A percentile compares a stretch with the other conserved stretches of the same genome.
Evolutionary conservation across 2,888 invertebrate genomes (phyloP).

Genomic region (Stenodema calcarata): DNA sequence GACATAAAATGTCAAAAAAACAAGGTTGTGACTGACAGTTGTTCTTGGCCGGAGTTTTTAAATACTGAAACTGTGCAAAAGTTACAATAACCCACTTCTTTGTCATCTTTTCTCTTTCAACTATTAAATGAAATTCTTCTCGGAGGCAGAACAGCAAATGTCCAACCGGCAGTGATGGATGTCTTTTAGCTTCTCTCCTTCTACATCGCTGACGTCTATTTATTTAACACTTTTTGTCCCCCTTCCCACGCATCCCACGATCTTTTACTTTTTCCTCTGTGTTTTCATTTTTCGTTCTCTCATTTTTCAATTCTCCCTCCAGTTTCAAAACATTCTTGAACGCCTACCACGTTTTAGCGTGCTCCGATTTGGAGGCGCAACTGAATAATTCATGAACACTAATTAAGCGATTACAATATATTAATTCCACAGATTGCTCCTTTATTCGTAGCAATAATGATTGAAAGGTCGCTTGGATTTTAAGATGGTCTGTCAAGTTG

Average conservation of each 20-base stretch:
- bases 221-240: neutral
- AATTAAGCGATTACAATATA: too few relatives aligned
- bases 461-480: too few relatives aligned
- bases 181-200: neutral
- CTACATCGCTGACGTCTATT: conserved; percentile 13
- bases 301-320: neutral
- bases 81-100: neutral
- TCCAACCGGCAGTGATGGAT: conserved; percentile 37
- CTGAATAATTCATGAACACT: too few relatives aligned
- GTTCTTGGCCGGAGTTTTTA: neutral
- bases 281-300: neutral
- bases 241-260: neutral
- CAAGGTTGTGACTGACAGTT: neutral
- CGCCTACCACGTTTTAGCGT: too few relatives aligned
- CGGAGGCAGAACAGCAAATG: conserved; percentile 27
- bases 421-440: too few relatives aligned
- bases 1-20: too few relatives aligned
- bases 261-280: neutral
- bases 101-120: neutral
- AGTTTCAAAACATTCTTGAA: neutral
- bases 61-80: neutral
- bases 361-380: too few relatives aligned
- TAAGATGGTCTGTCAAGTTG: too few relatives aligned
- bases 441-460: too few relatives aligned
- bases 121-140: conserved; percentile 40